phyloP scores from a whole-genome alignment of 2,888 invertebrate genomes.

The Ennomos fuscantarius region DNA sequence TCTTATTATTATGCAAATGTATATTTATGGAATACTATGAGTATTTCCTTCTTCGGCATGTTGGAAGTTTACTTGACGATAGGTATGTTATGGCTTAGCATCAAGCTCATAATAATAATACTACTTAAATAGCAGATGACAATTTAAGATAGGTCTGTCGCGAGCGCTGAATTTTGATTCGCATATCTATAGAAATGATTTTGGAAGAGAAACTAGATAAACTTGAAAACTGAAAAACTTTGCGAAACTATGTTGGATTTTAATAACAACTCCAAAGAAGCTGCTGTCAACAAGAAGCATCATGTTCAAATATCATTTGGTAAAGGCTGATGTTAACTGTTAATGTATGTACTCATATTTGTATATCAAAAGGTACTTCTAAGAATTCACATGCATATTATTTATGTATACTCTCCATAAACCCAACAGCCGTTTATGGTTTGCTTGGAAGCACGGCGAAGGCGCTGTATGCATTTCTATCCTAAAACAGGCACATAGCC shows the following conservation, averaged over 20 bases:
- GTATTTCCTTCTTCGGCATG: slow-evolving; percentile 47
- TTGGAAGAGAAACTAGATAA: no score
- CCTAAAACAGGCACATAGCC: slow-evolving; percentile 51
- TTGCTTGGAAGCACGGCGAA: slow-evolving; percentile 4
- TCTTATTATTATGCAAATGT: slow-evolving; percentile 50
- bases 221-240: no score
- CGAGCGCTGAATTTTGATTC: no score
- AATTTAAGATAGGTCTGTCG: background rate
- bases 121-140: slow-evolving; percentile 1
- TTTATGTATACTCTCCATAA: slow-evolving; percentile 11
- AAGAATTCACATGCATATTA: background rate
- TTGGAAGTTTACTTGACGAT: slow-evolving; percentile 23
- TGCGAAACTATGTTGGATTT: no score
- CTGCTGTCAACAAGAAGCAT: slow-evolving; percentile 43
- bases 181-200: no score
- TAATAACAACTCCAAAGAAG: slow-evolving; percentile 22
- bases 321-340: slow-evolving; percentile 34
- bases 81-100: background rate
- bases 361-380: slow-evolving; percentile 23
- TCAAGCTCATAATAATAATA: background rate
- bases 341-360: slow-evolving; percentile 26
- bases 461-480: slow-evolving; percentile 40
- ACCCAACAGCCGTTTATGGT: slow-evolving; percentile 6
- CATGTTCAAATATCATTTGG: slow-evolving; percentile 40
- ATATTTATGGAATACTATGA: slow-evolving; percentile 36